Conservation (phyloP, 2,797 vertebrate genomes). For the Onychomys torridus region DNA sequence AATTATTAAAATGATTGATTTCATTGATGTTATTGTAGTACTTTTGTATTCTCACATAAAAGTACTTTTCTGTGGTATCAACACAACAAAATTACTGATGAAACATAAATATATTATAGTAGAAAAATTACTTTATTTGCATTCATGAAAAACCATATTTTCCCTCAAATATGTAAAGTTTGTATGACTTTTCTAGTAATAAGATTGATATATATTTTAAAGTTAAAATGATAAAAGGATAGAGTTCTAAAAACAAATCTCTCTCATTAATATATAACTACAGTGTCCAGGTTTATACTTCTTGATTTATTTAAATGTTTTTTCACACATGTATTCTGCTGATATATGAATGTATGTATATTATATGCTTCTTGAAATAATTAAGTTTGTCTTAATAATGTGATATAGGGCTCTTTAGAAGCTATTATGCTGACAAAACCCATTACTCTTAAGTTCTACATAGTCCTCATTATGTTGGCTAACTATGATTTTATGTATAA, state of each 20-base stretch:
- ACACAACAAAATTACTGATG: background rate
- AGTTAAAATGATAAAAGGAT: background rate
- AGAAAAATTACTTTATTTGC: background rate
- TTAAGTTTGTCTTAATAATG: background rate
- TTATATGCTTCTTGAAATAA: conserved; percentile 1
- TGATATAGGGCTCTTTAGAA: background rate
- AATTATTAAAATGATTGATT: background rate
- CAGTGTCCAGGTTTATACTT: background rate
- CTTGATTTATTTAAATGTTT: conserved; percentile 7
- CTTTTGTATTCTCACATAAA: background rate
- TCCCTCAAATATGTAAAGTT: background rate
- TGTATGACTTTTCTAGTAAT: background rate
- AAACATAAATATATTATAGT: background rate
- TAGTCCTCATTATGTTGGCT: background rate
- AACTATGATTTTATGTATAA: background rate
- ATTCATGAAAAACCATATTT: background rate
- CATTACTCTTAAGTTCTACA: background rate
- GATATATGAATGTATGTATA: background rate
- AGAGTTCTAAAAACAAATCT: background rate
- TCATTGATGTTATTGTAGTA: background rate
- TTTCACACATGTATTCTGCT: background rate
- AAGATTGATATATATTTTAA: background rate
- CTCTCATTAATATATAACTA: background rate
- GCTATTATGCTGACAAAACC: background rate
- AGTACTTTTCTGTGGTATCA: background rate